Evolutionary conservation across 2,888 invertebrate species (phyloP).

Genomic region (Agrotis exclamationis): DNA sequence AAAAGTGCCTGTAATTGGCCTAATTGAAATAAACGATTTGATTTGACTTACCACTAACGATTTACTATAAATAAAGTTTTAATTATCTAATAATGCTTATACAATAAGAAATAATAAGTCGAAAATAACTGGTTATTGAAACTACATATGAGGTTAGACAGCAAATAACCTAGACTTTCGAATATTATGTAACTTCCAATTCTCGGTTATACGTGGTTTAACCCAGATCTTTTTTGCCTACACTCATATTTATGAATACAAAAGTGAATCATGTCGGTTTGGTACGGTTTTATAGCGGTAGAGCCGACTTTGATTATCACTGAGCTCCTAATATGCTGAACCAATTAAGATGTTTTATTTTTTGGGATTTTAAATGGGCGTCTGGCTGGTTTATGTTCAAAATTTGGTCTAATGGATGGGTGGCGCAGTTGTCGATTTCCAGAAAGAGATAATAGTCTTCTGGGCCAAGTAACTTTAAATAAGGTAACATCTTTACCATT

Average conservation of each 20-base stretch:
- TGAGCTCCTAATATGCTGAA: too few relatives aligned
- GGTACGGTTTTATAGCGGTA: background rate
- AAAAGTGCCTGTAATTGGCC: too few relatives aligned
- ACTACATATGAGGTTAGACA: background rate
- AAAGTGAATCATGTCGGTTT: background rate
- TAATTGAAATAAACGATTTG: too few relatives aligned
- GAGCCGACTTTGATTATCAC: background rate
- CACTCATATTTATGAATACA: constrained; percentile 1
- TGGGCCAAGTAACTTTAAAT: too few relatives aligned
- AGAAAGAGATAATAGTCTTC: too few relatives aligned
- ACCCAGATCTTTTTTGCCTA: constrained; percentile 7
- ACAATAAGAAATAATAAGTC: background rate
- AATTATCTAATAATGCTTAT: background rate
- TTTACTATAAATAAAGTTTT: background rate
- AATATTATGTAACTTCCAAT: constrained; percentile 23
- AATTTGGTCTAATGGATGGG: too few relatives aligned
- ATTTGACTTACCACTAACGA: too few relatives aligned
- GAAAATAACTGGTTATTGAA: constrained; percentile 5
- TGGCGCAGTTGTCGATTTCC: too few relatives aligned
- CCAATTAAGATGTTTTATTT: too few relatives aligned
- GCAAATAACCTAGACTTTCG: constrained; percentile 27
- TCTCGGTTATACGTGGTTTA: constrained; percentile 3
- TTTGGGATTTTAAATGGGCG: too few relatives aligned
- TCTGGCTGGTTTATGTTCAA: too few relatives aligned
- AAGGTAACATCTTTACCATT: too few relatives aligned